phyloP scores from a whole-genome alignment of 2,888 invertebrate genomes.

The Ditula angustiorana region DNA sequence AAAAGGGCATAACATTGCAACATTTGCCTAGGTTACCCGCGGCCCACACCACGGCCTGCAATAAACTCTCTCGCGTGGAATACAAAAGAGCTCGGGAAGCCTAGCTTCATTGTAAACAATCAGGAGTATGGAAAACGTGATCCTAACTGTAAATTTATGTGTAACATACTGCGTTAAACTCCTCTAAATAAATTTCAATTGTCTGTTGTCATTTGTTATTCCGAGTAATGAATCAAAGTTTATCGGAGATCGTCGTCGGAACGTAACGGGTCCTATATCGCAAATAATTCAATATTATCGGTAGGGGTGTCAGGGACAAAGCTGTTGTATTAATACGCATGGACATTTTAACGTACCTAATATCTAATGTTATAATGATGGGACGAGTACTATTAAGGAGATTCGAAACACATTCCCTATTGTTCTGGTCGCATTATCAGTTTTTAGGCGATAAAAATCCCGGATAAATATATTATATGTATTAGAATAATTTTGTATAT shows the following conservation, averaged over 20 bases:
- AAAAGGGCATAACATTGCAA: constrained; percentile 32
- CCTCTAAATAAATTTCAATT: constrained; percentile 83
- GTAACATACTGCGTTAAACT: constrained; percentile 70
- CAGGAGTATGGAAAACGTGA: constrained; percentile 72
- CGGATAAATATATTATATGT: no score
- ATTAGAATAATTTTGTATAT: no score
- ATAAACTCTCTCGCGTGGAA: constrained; percentile 56
- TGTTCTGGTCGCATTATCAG: no score
- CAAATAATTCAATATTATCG: constrained; percentile 78
- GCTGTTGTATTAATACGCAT: constrained; percentile 47
- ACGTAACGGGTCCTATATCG: constrained; percentile 71
- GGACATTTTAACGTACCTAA: constrained; percentile 7
- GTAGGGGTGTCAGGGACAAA: constrained; percentile 65
- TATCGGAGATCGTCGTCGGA: constrained; percentile 74
- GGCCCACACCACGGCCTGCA: constrained; percentile 39
- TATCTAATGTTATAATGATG: constrained; percentile 16
- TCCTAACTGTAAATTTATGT: constrained; percentile 78
- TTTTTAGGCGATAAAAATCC: no score
- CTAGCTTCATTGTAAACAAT: constrained; percentile 64
- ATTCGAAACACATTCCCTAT: constrained; percentile 5
- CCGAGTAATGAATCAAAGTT: constrained; percentile 81
- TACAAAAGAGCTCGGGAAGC: constrained; percentile 68
- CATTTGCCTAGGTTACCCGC: constrained; percentile 36
- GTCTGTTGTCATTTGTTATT: constrained; percentile 82
- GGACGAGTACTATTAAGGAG: not conserved